Evolutionary conservation across 2,113 vertebrate species (phyloP).

Genomic region (Tretioscincus oriximinensis): DNA sequence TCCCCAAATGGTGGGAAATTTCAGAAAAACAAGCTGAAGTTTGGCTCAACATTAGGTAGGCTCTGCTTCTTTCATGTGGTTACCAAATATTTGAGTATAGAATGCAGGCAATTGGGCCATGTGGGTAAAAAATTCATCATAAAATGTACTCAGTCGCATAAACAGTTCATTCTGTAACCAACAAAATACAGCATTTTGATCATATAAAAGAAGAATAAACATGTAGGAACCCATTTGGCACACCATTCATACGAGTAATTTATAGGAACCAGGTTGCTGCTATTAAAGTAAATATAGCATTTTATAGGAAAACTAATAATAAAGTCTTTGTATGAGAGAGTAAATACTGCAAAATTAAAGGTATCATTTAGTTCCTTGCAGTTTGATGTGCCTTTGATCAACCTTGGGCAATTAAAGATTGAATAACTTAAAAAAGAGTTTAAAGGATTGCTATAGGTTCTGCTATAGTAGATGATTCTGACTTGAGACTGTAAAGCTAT

Average conservation of each 20-base stretch:
- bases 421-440: too few relatives aligned
- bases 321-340: constrained; percentile 14
- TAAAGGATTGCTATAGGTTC: too few relatives aligned
- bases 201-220: too few relatives aligned
- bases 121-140: constrained; percentile 36
- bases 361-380: neutral
- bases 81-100: constrained; percentile 45
- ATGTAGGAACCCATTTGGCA: constrained; percentile 32
- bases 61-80: constrained; percentile 31
- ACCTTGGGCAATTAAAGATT: too few relatives aligned
- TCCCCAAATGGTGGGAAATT: constrained; percentile 39
- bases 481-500: too few relatives aligned
- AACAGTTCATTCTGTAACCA: constrained; percentile 40
- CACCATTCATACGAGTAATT: constrained; percentile 35
- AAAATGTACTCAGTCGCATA: constrained; percentile 39
- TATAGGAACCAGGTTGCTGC: constrained; percentile 24
- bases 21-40: constrained; percentile 55
- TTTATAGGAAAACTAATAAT: constrained; percentile 32
- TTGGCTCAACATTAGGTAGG: constrained; percentile 29
- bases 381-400: too few relatives aligned
- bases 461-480: too few relatives aligned
- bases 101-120: constrained; percentile 32
- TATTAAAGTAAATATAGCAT: constrained; percentile 15
- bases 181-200: constrained; percentile 40
- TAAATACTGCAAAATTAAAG: neutral